Evolutionary conservation across 2,888 invertebrate genomes (phyloP).

Genomic region (Torymus auratus): DNA sequence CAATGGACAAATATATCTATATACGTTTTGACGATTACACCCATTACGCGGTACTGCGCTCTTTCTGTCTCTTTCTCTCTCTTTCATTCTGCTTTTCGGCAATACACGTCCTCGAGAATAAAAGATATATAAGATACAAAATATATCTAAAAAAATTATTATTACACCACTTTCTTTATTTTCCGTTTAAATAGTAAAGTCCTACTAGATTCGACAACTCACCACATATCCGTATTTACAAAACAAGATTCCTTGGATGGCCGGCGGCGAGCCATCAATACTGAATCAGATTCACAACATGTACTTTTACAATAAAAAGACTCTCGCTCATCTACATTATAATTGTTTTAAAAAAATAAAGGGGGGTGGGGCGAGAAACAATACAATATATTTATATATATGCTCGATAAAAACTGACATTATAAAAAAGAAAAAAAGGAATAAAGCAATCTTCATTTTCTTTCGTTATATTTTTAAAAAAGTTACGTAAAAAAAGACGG

Average conservation of each 20-base stretch:
- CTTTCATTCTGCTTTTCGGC: constrained; percentile 6
- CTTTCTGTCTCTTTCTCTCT: constrained; percentile 7
- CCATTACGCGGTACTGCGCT: neutral
- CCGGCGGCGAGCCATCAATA: constrained; percentile 47
- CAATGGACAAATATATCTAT: constrained; percentile 40
- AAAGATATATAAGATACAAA: constrained; percentile 64
- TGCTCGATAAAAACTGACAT: constrained; percentile 2
- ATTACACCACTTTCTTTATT: constrained; percentile 34
- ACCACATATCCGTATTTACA: constrained; percentile 55
- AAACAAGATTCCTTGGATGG: constrained; percentile 50
- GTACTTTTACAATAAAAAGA: neutral
- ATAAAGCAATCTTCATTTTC: neutral
- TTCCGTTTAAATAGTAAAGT: constrained; percentile 36
- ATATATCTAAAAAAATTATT: constrained; percentile 61
- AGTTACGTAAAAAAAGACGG: constrained; percentile 20
- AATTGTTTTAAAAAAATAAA: too few species aligned
- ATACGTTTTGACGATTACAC: constrained; percentile 51
- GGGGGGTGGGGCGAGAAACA: too few species aligned
- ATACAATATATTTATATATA: neutral
- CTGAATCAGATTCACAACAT: constrained; percentile 52
- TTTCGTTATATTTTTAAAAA: neutral
- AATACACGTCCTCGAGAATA: constrained; percentile 60
- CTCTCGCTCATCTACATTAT: neutral
- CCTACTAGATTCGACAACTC: constrained; percentile 37
- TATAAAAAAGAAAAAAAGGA: neutral